Percentiles rank a stretch among this genome's conserved stretches.
These are phyloP conservation scores for Aphyosemion australe DNA, from an alignment of 2,113 vertebrate genomes.

Conservation along the genomic window DNA sequence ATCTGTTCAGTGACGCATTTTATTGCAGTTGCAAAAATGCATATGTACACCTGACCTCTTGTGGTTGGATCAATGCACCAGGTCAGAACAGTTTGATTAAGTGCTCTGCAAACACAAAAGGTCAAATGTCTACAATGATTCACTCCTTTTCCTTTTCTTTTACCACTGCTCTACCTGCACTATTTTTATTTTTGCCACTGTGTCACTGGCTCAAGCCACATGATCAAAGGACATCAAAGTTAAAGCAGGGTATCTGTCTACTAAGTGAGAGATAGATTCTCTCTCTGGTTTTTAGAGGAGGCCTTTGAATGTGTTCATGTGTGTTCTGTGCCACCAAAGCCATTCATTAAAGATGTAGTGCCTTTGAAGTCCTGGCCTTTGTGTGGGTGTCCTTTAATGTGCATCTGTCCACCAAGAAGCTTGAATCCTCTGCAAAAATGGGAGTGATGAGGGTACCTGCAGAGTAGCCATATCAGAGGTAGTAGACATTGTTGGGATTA, in stretches of 20 bases:
- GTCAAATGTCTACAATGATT: neutral
- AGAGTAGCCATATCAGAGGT: neutral
- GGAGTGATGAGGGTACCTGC: slow-evolving; percentile 1
- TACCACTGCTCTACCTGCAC: neutral
- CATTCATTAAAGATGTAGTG: slow-evolving; percentile 57
- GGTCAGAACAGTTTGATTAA: neutral
- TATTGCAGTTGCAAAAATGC: neutral
- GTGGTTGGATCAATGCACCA: neutral
- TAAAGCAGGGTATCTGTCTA: slow-evolving; percentile 10
- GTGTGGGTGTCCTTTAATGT: slow-evolving; percentile 62
- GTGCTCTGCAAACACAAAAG: neutral
- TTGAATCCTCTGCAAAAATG: slow-evolving; percentile 5
- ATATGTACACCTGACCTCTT: neutral
- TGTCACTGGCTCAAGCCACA: slow-evolving; percentile 7
- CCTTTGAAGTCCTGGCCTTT: slow-evolving; percentile 75
- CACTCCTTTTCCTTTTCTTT: neutral
- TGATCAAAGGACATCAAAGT: slow-evolving; percentile 57
- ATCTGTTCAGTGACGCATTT: neutral
- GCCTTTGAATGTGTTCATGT: slow-evolving; percentile 46
- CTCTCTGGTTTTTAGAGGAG: slow-evolving; percentile 37
- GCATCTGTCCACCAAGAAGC: slow-evolving; percentile 40
- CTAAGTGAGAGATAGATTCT: slow-evolving; percentile 17
- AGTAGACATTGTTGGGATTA: neutral
- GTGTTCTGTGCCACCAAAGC: slow-evolving; percentile 56
- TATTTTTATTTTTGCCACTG: neutral